Evolutionary conservation across 2,113 vertebrate species (phyloP).

Genomic region (Ranitomeya variabilis): DNA sequence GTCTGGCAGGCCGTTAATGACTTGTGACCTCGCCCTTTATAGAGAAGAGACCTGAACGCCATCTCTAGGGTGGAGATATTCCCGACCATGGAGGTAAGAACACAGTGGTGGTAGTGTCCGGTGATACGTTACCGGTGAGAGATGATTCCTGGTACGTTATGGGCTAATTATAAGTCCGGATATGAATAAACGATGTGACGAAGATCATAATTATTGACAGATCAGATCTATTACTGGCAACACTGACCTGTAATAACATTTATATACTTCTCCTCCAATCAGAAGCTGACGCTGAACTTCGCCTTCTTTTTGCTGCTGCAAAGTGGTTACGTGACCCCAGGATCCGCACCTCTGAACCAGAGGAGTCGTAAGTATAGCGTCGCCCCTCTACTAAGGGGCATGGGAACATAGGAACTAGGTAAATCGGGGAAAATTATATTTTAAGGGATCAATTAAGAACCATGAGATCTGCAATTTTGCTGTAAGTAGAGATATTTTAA

Average conservation of each 20-base stretch:
- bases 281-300: background rate
- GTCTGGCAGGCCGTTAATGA: background rate
- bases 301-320: background rate
- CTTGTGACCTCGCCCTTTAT: background rate
- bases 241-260: background rate
- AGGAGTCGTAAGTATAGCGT: background rate
- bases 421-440: background rate
- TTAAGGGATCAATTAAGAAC: background rate
- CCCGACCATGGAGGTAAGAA: background rate
- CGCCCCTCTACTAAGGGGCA: background rate
- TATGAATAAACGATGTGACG: background rate
- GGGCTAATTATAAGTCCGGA: background rate
- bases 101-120: too few relatives aligned
- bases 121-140: too few relatives aligned
- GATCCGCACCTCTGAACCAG: background rate
- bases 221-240: too few relatives aligned
- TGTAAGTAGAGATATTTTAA: too few relatives aligned
- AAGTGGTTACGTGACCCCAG: background rate
- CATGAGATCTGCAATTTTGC: background rate
- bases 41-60: background rate
- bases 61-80: background rate
- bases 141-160: too few relatives aligned
- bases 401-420: background rate
- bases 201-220: too few relatives aligned
- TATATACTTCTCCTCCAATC: background rate